Evolutionary conservation across 1,140 invertebrate genomes (phyloP).

Genomic region (Steinernema khuongi): DNA sequence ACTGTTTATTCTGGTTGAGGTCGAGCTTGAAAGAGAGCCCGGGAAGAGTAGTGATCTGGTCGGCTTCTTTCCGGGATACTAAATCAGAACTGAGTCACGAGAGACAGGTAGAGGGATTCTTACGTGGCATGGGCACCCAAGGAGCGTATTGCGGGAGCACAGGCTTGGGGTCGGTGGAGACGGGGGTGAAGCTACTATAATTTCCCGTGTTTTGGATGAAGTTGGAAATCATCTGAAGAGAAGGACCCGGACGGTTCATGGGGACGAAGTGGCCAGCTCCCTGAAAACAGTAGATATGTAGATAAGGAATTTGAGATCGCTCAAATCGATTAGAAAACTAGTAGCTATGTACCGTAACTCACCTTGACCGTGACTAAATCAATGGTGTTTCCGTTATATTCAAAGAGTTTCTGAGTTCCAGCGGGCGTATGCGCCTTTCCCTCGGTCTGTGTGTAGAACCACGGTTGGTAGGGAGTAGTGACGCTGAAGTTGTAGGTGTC

Average conservation of each 20-base stretch:
- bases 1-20: constrained; percentile 37
- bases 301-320: not conserved
- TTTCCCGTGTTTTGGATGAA: constrained; percentile 35
- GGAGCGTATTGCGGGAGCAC: not conserved
- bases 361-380: constrained; percentile 41
- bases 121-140: not conserved
- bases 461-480: constrained; percentile 9
- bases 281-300: constrained; percentile 36
- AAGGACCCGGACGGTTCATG: constrained; percentile 61
- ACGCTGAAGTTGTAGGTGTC: constrained; percentile 25
- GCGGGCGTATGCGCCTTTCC: constrained; percentile 11
- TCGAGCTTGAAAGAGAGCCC: constrained; percentile 35
- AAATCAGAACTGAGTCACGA: not conserved
- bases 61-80: constrained; percentile 31
- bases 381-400: constrained; percentile 11
- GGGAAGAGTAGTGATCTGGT: constrained; percentile 33
- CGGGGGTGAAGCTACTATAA: constrained; percentile 22
- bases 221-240: constrained; percentile 59
- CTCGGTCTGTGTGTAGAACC: constrained; percentile 31
- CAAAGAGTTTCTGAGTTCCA: constrained; percentile 24
- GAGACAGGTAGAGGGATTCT: not conserved
- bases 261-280: constrained; percentile 65
- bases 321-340: constrained; percentile 13
- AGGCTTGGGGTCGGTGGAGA: constrained; percentile 7
- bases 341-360: not conserved